Evolutionary conservation across 2,797 vertebrate genomes (phyloP), one percentile per base, ranked within the genome.

Genomic region (Hydrolagus colliei): DNA sequence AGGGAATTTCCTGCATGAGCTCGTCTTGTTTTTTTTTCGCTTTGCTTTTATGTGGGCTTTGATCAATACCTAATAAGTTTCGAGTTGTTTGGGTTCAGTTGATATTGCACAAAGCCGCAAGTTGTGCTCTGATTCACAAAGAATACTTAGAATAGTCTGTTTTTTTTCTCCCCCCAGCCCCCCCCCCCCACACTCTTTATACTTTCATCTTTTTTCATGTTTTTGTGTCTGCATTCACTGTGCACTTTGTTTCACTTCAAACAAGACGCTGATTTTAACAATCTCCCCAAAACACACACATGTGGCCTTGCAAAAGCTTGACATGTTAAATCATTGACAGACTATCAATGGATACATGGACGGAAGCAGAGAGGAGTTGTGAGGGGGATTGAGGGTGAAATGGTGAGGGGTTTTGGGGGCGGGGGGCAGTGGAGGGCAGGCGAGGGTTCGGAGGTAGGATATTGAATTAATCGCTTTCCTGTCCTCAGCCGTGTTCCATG

Each of bases 11-110:
- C 85, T 87, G 35, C 68, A 72, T 41, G 62, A 7, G 65, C 79
- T 71, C 18, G 14, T 20, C 3, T 67, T 35, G 14, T 82, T 18
- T 35, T 82, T 82, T 35, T 52, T 52, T 52, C 41, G 3, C 59
- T 87, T 85, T 13, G 80, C 76, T 88, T 87, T 87, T 77, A 86
- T 75, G 73, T 86, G 20, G 35, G 4, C 22, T 82, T 88, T 85
- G 77, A 72, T 87, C 65, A 77, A 86, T 62, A 41, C 32, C 59
- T 71, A 76, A 8, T 88, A 87, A 87, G 88, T 72, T 78, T 71
- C 16, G 63, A 67, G 22, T 85, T 73, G 68, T 87, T 72, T 86
- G 61, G 68, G n/a, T 63, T 86, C 77, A 76, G 68, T 59, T 73
- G 86, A 76, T 72, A 72, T 20, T 78, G 73, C 13, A 52, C 63